Conservation (phyloP, 2,113 vertebrate genomes). For the Heterotilapia buettikoferi region DNA sequence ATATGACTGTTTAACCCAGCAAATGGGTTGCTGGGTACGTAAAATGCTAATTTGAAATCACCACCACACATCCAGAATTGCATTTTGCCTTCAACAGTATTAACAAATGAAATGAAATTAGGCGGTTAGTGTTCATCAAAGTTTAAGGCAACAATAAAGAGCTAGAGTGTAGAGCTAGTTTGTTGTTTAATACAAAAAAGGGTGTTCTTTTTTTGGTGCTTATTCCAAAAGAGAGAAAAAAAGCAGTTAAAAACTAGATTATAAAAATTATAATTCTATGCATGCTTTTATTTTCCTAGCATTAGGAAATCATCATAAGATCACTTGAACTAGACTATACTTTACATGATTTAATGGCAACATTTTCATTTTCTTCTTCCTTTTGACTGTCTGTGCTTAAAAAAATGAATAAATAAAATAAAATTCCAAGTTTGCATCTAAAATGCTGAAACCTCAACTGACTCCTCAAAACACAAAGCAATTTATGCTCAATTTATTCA, state of each 20-base stretch:
- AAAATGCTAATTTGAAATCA: background rate
- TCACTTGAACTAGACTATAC: background rate
- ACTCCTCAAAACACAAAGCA: background rate
- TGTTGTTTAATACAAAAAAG: background rate
- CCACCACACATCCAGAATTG: background rate
- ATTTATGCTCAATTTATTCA: background rate
- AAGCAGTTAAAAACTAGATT: background rate
- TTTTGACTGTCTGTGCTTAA: background rate
- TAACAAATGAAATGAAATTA: background rate
- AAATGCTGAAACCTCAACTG: background rate
- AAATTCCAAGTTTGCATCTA: background rate
- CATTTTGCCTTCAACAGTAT: background rate
- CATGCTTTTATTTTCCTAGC: background rate
- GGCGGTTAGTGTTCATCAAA: rapidly evolving
- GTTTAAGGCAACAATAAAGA: background rate
- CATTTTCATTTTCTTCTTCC: background rate
- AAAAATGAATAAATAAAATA: background rate
- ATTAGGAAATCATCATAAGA: background rate
- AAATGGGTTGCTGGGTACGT: background rate
- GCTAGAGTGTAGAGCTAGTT: background rate
- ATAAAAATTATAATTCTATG: background rate
- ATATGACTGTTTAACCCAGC: background rate
- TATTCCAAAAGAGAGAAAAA: background rate
- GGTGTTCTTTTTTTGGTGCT: background rate
- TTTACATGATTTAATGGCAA: background rate